phyloP scores from a whole-genome alignment of 2,113 vertebrate genomes.

The Megaceryle maxima region DNA sequence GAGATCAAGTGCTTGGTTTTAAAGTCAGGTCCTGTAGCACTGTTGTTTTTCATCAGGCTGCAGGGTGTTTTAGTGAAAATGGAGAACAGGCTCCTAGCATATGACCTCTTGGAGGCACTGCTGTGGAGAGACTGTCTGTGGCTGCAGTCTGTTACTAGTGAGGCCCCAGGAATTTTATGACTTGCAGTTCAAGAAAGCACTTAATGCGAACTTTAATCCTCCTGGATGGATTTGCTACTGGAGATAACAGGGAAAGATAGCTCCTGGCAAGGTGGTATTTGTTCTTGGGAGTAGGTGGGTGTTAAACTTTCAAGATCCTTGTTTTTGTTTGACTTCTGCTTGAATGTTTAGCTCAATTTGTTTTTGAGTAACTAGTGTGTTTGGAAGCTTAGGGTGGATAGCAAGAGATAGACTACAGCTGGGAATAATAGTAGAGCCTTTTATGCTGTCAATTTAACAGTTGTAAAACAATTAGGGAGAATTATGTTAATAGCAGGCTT shows the following conservation, averaged over 20 bases:
- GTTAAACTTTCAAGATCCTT: neutral
- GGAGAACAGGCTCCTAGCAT: neutral
- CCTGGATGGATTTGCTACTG: neutral
- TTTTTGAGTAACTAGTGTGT: slow-evolving; percentile 6
- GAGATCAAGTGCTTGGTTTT: neutral
- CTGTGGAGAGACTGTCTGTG: neutral
- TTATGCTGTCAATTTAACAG: slow-evolving; percentile 56
- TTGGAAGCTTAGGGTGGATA: slow-evolving; percentile 34
- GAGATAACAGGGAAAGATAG: neutral
- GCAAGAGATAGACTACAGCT: slow-evolving; percentile 17
- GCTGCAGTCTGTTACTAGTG: neutral
- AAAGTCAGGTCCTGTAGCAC: neutral
- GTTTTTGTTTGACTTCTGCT: neutral
- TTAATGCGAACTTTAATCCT: neutral
- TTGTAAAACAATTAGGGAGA: slow-evolving; percentile 62
- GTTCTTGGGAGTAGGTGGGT: neutral
- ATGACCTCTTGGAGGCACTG: neutral
- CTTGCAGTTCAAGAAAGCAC: neutral
- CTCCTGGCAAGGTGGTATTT: neutral
- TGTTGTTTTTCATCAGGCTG: neutral
- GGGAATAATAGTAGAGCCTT: slow-evolving; percentile 40
- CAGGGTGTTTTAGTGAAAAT: neutral
- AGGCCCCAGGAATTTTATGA: neutral
- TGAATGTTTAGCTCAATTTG: neutral
- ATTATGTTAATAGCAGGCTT: slow-evolving; percentile 56